Conservation (phyloP, 2,113 vertebrate genomes). For the Pteruthius melanotis region DNA sequence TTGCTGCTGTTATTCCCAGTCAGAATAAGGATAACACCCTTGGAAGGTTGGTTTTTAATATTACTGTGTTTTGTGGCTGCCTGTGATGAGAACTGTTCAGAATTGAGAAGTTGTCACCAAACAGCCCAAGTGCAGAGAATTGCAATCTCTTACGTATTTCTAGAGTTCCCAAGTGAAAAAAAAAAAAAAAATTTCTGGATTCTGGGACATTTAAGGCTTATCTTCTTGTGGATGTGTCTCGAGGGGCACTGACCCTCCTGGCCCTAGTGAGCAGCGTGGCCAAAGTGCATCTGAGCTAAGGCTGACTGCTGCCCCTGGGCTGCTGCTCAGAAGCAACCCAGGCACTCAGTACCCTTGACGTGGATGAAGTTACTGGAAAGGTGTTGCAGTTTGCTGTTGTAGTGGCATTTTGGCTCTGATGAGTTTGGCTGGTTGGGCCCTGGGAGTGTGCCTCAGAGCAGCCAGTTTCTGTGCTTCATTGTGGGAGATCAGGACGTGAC, state of each 20-base stretch:
- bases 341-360: not conserved
- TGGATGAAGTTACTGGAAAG: not conserved
- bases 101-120: not conserved
- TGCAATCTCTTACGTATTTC: not conserved
- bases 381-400: not conserved
- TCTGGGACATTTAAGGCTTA: not conserved
- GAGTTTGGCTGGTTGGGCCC: not conserved
- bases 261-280: fast-evolving
- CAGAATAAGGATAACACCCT: not conserved
- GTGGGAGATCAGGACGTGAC: not conserved
- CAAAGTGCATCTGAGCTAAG: not conserved
- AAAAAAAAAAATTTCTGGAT: not conserved
- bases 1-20: not conserved
- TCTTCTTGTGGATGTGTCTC: not conserved
- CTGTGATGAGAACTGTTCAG: not conserved
- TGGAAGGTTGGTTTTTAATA: not conserved
- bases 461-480: constrained; percentile 1
- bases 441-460: not conserved
- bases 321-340: not conserved
- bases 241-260: not conserved
- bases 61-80: not conserved
- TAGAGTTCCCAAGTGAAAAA: not conserved
- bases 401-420: not conserved
- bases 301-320: not conserved
- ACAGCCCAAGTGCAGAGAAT: not conserved